Percentiles rank a stretch among this genome's conserved stretches.
Conservation (phyloP, 2,888 invertebrate genomes). For the Acronicta aceris region DNA sequence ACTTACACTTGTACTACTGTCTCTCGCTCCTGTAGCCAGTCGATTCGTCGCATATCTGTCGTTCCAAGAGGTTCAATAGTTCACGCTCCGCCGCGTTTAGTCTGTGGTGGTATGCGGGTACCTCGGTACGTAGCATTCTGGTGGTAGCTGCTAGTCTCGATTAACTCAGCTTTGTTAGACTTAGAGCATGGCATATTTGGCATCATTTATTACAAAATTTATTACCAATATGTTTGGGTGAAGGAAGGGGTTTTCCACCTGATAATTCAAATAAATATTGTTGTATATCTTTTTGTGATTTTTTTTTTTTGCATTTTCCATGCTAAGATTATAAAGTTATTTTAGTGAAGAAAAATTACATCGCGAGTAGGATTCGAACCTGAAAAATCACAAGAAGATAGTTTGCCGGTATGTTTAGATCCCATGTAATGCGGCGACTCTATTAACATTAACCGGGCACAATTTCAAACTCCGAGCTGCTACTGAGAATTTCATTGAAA, state of each 20-base stretch:
- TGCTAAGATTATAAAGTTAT: no score
- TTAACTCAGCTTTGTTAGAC: constrained; percentile 36
- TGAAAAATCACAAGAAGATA: no score
- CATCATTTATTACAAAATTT: not conserved
- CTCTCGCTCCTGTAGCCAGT: not conserved
- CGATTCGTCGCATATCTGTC: constrained; percentile 47
- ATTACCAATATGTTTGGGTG: not conserved
- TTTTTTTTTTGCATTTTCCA: no score
- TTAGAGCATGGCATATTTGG: not conserved
- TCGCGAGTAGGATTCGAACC: no score
- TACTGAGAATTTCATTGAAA: no score
- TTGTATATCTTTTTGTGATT: no score
- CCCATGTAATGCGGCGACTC: no score
- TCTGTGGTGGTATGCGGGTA: constrained; percentile 53
- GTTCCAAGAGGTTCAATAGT: constrained; percentile 62
- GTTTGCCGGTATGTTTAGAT: not conserved
- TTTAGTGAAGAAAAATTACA: no score
- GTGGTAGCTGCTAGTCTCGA: constrained; percentile 35
- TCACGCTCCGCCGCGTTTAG: constrained; percentile 60
- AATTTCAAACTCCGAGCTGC: no score
- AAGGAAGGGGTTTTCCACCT: not conserved
- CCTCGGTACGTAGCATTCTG: constrained; percentile 27
- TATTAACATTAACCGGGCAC: no score
- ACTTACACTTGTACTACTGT: constrained; percentile 14
- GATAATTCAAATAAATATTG: no score